Evolutionary conservation across 1,140 invertebrate species (phyloP), one percentile per base, ranked within the genome.

Genomic region (Zaprionus inermis): DNA sequence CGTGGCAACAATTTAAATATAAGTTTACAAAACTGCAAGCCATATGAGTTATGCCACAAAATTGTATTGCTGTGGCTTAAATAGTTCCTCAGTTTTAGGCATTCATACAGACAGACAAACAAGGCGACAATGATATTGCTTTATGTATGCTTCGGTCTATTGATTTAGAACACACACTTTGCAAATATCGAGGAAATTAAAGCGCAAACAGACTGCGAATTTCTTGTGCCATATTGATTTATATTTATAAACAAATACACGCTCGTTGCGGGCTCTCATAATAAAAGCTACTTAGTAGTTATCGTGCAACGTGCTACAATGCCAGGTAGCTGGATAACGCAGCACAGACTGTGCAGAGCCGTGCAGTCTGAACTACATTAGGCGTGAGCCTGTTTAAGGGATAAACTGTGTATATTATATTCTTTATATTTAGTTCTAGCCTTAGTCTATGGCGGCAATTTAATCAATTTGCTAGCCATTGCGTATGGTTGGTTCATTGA

Each of bases 381-480:
- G n/a, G 14, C 36, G 36, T 38, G 36, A 38, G 36, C 24, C 38
- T 44, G 38, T 44, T 44, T 44, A 16, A 44, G 38, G 38, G n/a
- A 44, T 44, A 44, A 44, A 44, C n/a, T 44, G n/a, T 16, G 38
- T 44, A 44, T 44, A n/a, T 44, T 44, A 44, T 16, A 16, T 3
- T 44, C 38, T 16, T 9, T 16, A 44, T 44, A 44, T 44, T 44
- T 16, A 16, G 38, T 44, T 44, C 36, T 38, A 38, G 6, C 3
- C 44, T 3, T 20, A 22, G 1, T 20, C 2, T 0, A 11, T 1
- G 11, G 4, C 11, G 61, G 61, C 24, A 30, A 73, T 82, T 88
- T 88, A 91, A 91, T 91, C 83, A 84, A 91, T 88, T 91, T 88
- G 78, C 24, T 28, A 28, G 3, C 86, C 83, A 86, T 90, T 90